These are phyloP conservation scores for Amia ocellicauda DNA, from an alignment of 2,113 vertebrate genomes.

Conservation along the genomic window DNA sequence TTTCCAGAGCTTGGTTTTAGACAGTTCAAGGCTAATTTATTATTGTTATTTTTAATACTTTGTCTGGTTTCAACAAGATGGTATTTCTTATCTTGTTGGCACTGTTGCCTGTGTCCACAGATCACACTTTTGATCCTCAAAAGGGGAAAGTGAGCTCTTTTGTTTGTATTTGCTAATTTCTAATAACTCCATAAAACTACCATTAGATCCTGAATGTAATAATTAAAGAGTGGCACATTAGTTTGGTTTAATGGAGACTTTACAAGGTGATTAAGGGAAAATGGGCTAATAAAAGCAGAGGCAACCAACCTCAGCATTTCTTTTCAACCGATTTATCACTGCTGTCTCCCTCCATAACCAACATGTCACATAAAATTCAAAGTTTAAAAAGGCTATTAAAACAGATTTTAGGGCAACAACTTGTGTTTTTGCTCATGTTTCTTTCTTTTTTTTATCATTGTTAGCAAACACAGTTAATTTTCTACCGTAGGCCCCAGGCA, in stretches of 20 bases:
- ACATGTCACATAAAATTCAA: constrained; percentile 54
- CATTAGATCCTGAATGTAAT: constrained; percentile 32
- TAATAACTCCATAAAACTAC: constrained; percentile 29
- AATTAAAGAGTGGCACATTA: constrained; percentile 44
- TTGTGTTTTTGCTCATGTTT: constrained; percentile 36
- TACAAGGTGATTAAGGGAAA: constrained; percentile 62
- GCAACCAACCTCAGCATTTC: constrained; percentile 41
- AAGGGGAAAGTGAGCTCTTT: too few species aligned
- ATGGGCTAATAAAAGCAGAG: constrained; percentile 52
- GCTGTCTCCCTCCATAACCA: constrained; percentile 54
- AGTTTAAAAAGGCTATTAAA: constrained; percentile 42
- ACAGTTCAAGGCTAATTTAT: too few species aligned
- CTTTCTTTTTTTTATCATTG: too few species aligned
- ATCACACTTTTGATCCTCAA: too few species aligned
- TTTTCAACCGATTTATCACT: constrained; percentile 36
- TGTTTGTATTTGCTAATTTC: neutral
- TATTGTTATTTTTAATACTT: too few species aligned
- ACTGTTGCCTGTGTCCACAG: too few species aligned
- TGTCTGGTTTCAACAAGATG: too few species aligned
- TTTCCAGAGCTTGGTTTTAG: too few species aligned
- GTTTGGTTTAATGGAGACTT: constrained; percentile 49
- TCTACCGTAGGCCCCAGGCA: too few species aligned
- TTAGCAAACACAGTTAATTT: too few species aligned
- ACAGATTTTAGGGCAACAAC: constrained; percentile 47
- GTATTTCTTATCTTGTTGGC: too few species aligned